Evolutionary conservation across 2,113 vertebrate species (phyloP).

Genomic region (Lynx canadensis): DNA sequence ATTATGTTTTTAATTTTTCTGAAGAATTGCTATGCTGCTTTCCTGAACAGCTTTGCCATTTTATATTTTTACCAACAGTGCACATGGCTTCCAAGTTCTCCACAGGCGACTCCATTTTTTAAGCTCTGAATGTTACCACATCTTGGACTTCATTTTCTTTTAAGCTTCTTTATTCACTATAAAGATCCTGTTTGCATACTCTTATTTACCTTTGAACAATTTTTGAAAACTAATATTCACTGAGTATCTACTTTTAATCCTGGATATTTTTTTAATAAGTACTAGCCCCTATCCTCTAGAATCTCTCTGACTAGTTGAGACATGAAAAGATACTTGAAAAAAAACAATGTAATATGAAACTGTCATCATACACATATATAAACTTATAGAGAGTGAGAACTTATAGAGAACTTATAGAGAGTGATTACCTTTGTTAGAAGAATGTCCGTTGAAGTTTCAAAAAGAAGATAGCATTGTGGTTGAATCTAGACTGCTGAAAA

Average conservation of each 20-base stretch:
- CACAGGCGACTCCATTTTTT: neutral
- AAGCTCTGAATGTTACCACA: neutral
- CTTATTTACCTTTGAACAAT: slow-evolving; percentile 6
- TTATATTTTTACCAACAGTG: neutral
- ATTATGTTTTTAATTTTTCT: neutral
- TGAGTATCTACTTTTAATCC: neutral
- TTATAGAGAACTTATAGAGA: neutral
- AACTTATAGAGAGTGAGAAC: neutral
- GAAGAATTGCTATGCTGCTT: neutral
- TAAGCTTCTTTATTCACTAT: neutral
- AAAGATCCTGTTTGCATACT: neutral
- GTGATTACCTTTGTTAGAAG: neutral
- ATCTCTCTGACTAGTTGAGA: neutral
- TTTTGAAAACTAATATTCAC: neutral
- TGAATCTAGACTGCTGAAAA: neutral
- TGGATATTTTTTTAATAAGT: neutral
- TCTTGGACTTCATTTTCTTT: neutral
- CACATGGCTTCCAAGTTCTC: neutral
- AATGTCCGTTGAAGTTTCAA: neutral
- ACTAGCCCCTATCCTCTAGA: neutral
- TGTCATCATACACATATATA: neutral
- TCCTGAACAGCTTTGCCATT: neutral
- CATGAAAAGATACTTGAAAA: neutral
- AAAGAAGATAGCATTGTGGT: neutral
- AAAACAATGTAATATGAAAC: neutral